phyloP scores from a whole-genome alignment of 1,140 invertebrate species.

The Cherax quadricarinatus region DNA sequence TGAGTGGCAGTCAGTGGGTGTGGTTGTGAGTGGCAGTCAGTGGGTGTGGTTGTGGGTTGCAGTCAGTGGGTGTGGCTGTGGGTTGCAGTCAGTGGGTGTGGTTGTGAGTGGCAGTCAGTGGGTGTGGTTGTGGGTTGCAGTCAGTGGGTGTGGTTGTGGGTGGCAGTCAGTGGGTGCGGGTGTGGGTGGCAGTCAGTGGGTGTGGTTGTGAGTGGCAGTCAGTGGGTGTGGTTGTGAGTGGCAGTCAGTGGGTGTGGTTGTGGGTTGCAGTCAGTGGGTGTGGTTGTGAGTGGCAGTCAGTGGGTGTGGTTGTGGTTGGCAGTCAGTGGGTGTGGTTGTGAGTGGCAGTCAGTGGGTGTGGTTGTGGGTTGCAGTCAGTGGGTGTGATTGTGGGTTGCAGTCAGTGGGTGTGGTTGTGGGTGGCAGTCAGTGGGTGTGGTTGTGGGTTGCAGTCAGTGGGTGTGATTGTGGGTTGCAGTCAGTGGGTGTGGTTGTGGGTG shows the following conservation, averaged over 20 bases:
- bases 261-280: background rate
- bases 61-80: background rate
- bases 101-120: background rate
- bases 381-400: background rate
- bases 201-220: too few species aligned
- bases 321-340: background rate
- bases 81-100: too few species aligned
- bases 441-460: background rate
- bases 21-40: background rate
- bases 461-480: too few species aligned
- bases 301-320: background rate
- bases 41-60: background rate
- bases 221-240: background rate
- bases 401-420: background rate
- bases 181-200: background rate
- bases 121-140: background rate
- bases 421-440: background rate
- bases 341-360: too few species aligned
- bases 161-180: background rate
- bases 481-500: background rate
- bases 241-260: background rate
- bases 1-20: background rate
- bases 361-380: background rate
- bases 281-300: too few species aligned
- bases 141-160: background rate